Evolutionary conservation across 2,113 vertebrate genomes (phyloP).

Genomic region (Hymenochirus boettgeri): DNA sequence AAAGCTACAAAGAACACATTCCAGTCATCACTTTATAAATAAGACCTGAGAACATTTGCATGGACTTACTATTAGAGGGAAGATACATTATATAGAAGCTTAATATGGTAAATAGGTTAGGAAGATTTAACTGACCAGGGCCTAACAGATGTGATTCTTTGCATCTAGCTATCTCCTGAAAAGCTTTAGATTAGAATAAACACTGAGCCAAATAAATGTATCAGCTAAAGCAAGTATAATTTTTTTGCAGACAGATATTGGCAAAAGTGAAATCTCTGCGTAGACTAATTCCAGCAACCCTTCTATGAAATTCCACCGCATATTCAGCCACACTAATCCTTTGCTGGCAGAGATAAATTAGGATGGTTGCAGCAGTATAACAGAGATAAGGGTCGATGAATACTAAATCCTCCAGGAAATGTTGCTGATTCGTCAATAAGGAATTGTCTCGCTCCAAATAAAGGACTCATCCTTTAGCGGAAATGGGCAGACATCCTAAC

Average conservation of each 20-base stretch:
- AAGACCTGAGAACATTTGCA: not conserved
- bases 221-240: not conserved
- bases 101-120: not conserved
- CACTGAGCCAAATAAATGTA: not conserved
- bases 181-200: not conserved
- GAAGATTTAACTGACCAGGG: not conserved
- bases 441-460: not conserved
- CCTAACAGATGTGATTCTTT: not conserved
- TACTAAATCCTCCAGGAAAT: constrained; percentile 2
- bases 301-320: not conserved
- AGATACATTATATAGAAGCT: not conserved
- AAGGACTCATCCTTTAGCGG: not conserved
- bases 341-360: constrained; percentile 3
- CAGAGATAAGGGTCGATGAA: constrained; percentile 4
- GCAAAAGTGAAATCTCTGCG: constrained; percentile 1
- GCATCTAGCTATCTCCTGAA: not conserved
- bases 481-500: not conserved
- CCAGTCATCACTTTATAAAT: not conserved
- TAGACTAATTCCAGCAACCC: not conserved
- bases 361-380: constrained; percentile 1
- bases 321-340: constrained; percentile 1
- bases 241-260: not conserved
- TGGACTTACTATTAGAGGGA: not conserved
- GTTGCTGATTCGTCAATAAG: constrained; percentile 3
- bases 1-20: too few relatives aligned